Evolutionary conservation across 37 sponge, comb jelly and placozoan species (phyloP), one percentile per base, ranked within the genome.

Genomic region (Dysidea cf. avara): DNA sequence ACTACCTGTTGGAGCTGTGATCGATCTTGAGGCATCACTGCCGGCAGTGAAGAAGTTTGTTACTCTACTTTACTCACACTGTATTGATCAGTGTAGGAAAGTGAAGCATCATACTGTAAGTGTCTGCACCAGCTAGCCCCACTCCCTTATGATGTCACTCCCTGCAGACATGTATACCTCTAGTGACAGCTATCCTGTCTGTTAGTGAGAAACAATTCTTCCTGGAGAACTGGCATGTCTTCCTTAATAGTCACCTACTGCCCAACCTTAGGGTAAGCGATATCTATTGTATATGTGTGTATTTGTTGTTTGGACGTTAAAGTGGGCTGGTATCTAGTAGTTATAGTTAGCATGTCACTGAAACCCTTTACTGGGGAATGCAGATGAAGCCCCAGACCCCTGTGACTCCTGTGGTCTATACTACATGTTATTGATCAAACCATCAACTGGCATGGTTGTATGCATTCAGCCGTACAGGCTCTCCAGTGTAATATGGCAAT

Each of bases 11-110:
- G 89, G 89, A 12, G 78, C 83, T 36, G 96, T 92, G 32, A 95
- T 87, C 55, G 67, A 59, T 54, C 59, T 78, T 11, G 94, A 97
- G 81, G 83, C 90, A 47, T 92, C 94, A 29, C 76, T 98, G 18
- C 99, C 99, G 21, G 87, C 77, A 22, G 71, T 81, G 39, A 88
- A 85, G 83, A 90, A 91, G 73, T 85, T 98, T 82, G 95, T 98
- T 20, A 79, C 64, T 58, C 83, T 85, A 72, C 80, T 98, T 39
- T 94, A 89, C 61, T 12, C 34, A 43, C 81, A 91, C 52, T 65
- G 84, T 60, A 68, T 82, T 7, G 93, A 94, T 51, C 77, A 89
- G 32, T 82, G 87, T 20, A 93, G 81, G 71, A 81, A 63, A 69
- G 72, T 47, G 3, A 66, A 72, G 13, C 77, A 85, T 58, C 82